Percentiles rank a stretch among this genome's conserved stretches.
These are phyloP conservation scores for Drosophila meridionalis DNA, from an alignment of 2,888 invertebrate genomes.

Conservation along the genomic window DNA sequence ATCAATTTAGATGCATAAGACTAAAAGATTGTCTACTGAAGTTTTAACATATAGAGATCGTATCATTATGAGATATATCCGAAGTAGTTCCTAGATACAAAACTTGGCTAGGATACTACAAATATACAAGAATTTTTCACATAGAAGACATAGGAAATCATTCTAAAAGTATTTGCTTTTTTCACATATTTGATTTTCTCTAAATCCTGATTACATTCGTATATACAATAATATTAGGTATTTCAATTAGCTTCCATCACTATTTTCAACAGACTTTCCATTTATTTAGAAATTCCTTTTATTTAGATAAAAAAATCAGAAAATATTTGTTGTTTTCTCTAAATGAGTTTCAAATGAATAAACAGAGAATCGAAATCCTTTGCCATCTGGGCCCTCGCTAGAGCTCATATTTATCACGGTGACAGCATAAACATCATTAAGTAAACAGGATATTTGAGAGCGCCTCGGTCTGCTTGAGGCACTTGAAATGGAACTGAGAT, in stretches of 20 bases:
- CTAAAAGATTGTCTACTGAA: too few relatives aligned
- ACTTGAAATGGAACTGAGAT: slow-evolving; percentile 52
- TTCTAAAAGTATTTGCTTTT: too few relatives aligned
- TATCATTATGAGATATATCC: too few relatives aligned
- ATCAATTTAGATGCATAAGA: too few relatives aligned
- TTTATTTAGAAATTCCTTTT: neutral
- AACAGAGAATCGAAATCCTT: neutral
- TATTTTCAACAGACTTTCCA: neutral
- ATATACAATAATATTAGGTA: neutral
- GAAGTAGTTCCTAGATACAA: too few relatives aligned
- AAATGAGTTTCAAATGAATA: neutral
- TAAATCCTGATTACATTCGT: too few relatives aligned
- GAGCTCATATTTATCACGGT: slow-evolving; percentile 52
- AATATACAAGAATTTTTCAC: too few relatives aligned
- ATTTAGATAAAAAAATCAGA: neutral
- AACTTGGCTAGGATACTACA: too few relatives aligned
- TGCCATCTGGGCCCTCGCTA: neutral
- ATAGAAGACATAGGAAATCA: too few relatives aligned
- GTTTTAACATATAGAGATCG: too few relatives aligned
- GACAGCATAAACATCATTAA: slow-evolving; percentile 28
- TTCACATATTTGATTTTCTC: too few relatives aligned
- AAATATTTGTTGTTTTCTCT: neutral
- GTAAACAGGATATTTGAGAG: slow-evolving; percentile 51
- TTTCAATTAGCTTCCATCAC: neutral
- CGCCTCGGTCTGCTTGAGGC: neutral